These are phyloP conservation scores for Lacanobia wlatinum DNA, from an alignment of 2,888 invertebrate genomes.

Conservation along the genomic window DNA sequence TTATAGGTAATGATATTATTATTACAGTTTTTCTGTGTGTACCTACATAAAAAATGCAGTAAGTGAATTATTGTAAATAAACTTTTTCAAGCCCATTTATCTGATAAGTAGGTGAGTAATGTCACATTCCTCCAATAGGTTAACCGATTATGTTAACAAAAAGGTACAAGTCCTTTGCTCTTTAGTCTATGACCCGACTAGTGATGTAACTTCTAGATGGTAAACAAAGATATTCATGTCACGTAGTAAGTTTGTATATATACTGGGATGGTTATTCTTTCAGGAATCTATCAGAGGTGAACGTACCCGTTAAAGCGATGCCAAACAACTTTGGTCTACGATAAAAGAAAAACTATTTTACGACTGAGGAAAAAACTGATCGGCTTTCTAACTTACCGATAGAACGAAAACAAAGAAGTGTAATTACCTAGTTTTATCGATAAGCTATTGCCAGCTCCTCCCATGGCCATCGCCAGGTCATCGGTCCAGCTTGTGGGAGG, in stretches of 20 bases:
- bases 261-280: background rate
- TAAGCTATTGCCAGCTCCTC: too few relatives aligned
- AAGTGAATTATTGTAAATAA: too few relatives aligned
- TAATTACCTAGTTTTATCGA: too few relatives aligned
- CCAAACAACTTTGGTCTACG: background rate
- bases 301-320: background rate
- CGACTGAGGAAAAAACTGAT: background rate
- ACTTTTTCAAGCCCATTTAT: background rate
- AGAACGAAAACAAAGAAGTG: background rate
- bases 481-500: too few relatives aligned
- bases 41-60: too few relatives aligned
- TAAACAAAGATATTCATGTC: conserved; percentile 12
- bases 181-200: background rate
- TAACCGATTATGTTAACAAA: conserved; percentile 8
- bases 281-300: background rate
- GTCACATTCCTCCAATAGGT: background rate
- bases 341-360: background rate
- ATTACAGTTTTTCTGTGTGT: too few relatives aligned
- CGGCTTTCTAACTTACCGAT: background rate
- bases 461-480: too few relatives aligned
- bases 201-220: background rate
- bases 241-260: conserved; percentile 1
- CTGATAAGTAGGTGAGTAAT: background rate
- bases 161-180: background rate
- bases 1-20: too few relatives aligned